Evolutionary conservation across 2,797 vertebrate species (phyloP).

Genomic region (Cottoperca gobio): DNA sequence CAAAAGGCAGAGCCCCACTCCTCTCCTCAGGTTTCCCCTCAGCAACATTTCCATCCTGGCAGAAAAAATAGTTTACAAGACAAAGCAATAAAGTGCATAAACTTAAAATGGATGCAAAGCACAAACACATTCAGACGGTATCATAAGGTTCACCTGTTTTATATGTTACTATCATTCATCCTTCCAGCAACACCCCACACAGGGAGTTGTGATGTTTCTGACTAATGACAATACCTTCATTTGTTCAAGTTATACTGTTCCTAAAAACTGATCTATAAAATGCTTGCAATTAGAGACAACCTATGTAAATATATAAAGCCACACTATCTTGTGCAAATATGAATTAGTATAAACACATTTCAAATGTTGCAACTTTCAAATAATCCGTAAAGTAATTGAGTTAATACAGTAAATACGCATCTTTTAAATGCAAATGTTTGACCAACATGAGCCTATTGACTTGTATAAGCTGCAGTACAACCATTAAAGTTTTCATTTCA

Average conservation of each 20-base stretch:
- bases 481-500: not conserved
- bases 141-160: not conserved
- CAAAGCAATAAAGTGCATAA: not conserved
- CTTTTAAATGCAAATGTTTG: not conserved
- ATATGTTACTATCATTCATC: not conserved
- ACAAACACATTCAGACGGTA: not conserved
- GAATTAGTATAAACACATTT: not conserved
- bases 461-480: not conserved
- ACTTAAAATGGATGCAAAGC: not conserved
- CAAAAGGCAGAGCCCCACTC: conserved; percentile 75
- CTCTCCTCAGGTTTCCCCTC: conserved; percentile 83
- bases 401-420: not conserved
- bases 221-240: not conserved
- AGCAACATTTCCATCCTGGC: conserved; percentile 69
- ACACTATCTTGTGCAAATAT: not conserved
- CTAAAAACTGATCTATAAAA: not conserved
- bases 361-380: not conserved
- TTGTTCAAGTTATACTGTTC: not conserved
- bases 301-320: not conserved
- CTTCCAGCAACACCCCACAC: conserved; percentile 16
- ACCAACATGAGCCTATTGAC: not conserved
- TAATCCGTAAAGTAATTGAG: not conserved
- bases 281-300: not conserved
- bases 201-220: not conserved
- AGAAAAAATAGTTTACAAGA: conserved; percentile 5